Conservation (phyloP, 1,140 invertebrate species). For the Onthophagus taurus region DNA sequence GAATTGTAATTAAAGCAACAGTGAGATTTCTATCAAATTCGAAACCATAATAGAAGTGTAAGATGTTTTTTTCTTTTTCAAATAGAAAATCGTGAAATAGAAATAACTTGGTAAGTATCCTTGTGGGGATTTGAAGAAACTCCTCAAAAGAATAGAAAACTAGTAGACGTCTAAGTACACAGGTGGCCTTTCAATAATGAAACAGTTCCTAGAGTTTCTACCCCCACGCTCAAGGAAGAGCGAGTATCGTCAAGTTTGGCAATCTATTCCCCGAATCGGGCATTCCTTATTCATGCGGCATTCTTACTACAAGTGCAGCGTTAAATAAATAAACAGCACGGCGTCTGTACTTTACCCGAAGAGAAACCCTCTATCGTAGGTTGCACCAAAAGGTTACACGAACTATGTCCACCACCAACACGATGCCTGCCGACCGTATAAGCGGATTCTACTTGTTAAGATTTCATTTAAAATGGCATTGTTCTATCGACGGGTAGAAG, state of each 20-base stretch:
- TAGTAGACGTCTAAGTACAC: slow-evolving; percentile 9
- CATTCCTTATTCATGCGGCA: slow-evolving; percentile 10
- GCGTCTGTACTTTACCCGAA: too few relatives aligned
- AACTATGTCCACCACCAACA: too few relatives aligned
- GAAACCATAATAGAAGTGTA: not conserved
- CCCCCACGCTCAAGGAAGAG: too few relatives aligned
- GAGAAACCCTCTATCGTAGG: too few relatives aligned
- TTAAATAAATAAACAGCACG: too few relatives aligned
- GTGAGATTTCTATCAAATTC: not conserved
- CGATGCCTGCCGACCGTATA: too few relatives aligned
- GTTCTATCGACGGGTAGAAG: too few relatives aligned
- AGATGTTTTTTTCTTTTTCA: not conserved
- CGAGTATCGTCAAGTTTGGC: slow-evolving; percentile 3
- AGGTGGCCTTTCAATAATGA: slow-evolving; percentile 10
- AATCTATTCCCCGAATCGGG: slow-evolving; percentile 7
- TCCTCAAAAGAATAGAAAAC: not conserved
- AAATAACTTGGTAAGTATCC: slow-evolving; percentile 10
- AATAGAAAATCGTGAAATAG: too few relatives aligned
- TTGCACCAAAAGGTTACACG: too few relatives aligned
- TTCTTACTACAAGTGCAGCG: slow-evolving; percentile 10
- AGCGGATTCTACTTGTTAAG: too few relatives aligned
- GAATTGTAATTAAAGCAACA: not conserved
- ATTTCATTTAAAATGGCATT: too few relatives aligned
- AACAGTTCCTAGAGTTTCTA: slow-evolving; percentile 6
- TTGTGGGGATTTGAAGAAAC: not conserved